Base-by-base conservation (phyloP, 2,113 vertebrate species). In the Dolichotis patagonum region DNA sequence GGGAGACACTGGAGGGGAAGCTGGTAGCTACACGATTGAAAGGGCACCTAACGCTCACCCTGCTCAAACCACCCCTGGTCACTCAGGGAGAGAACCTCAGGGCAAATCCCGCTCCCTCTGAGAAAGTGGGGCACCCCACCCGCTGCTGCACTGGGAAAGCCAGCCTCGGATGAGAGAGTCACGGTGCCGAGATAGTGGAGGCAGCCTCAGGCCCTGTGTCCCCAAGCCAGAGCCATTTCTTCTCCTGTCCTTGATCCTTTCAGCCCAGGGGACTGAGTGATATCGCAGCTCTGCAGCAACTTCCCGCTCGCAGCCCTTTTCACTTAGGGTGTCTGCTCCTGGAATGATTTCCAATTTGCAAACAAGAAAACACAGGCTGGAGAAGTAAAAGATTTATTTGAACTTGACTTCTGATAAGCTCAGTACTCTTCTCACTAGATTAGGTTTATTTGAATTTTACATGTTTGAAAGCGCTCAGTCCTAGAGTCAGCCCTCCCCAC, bases 281-380 rank as follows among this genome's bases (percentile, higher is more conserved):
- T 52, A 12, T 7, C 10, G 41, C 6, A 1, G 28, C 58, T 28
- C 11, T 11, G 71, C n/a, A 67, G 93, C 65, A 28, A 52, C 49
- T n/a, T 90, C 11, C 20, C 32, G 67, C 69, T 1, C 4, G 22
- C 1, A 52, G 73, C 28, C 85, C 60, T 38, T 32, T 62, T 62
- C 26, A 10, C 12, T 3, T 3, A 19, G 38, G 78, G 26, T 65
- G 90, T 69, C 93, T 81, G 20, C 20, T 77, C 85, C 62, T 4
- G 65, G 78, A 93, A 92, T 63, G 78, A 90, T 88, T 96, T 92
- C 82, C 91, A 97, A 95, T 94, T 94, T 97, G 82, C 88, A 95
- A 94, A 94, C 58, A 95, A 88, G 93, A 95, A 92, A 97, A 89
- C 65, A 10, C 86, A 92, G 80, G 77, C 92, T 92, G 30, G 56